phyloP scores from a whole-genome alignment of 2,113 vertebrate species.

The Malurus melanocephalus region DNA sequence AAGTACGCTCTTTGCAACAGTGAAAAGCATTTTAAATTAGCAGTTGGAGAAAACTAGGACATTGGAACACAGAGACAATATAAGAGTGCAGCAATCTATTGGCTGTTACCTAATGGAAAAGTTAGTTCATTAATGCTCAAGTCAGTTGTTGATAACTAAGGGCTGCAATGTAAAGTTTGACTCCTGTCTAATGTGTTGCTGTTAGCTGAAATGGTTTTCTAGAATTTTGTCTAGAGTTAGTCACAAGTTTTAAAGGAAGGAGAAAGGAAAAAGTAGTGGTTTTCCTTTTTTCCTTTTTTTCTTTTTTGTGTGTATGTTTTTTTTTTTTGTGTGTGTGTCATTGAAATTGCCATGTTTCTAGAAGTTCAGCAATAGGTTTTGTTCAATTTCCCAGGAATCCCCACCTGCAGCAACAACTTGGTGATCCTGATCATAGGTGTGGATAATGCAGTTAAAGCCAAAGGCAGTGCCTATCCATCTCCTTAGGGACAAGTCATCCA shows the following conservation, averaged over 20 bases:
- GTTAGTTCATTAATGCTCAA: constrained; percentile 13
- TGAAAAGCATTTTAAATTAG: constrained; percentile 58
- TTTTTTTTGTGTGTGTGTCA: background rate
- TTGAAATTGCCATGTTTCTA: background rate
- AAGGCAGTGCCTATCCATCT: background rate
- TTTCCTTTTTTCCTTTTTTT: background rate
- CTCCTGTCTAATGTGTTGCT: background rate
- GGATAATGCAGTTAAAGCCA: background rate
- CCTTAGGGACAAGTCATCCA: background rate
- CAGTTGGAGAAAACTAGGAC: constrained; percentile 56
- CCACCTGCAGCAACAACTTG: rapidly evolving
- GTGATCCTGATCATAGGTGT: too few species aligned
- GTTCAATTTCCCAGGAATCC: background rate
- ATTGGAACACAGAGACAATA: constrained; percentile 16
- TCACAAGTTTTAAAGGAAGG: background rate
- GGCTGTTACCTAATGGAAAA: constrained; percentile 36
- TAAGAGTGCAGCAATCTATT: constrained; percentile 26
- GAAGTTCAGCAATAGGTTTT: background rate
- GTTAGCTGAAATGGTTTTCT: background rate
- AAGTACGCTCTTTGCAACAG: constrained; percentile 22
- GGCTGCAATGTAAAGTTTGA: background rate
- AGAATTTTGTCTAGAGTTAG: background rate
- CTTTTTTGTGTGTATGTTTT: background rate
- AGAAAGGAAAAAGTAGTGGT: rapidly evolving
- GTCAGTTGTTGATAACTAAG: constrained; percentile 2